Base-by-base conservation (phyloP, 2,797 vertebrate species). In the Bradypodion pumilum region DNA sequence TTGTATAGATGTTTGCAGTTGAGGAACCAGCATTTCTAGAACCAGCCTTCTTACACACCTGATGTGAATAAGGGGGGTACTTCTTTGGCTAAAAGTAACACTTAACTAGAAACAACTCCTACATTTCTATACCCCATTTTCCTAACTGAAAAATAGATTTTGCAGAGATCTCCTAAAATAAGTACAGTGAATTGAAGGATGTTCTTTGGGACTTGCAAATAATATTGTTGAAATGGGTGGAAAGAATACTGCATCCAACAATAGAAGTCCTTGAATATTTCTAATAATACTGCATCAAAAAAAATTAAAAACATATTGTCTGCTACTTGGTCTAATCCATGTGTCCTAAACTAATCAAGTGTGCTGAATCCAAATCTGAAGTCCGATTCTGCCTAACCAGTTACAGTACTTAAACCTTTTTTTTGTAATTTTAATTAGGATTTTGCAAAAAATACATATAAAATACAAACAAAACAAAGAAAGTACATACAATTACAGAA, bases 141-240 rank as follows among this genome's bases (percentile, higher is more conserved):
- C 60, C 8, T 76, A 46, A 46, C 15, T 65, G 2, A 66, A 49
- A 60, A n/a, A 44, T 75, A 19, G 7, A 21, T 23, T 59, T 21
- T n/a, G n/a, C n/a, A 23, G 44, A 62, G n/a, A 37, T 37, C 46
- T 49, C 25, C 23, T 63, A 62, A 78, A 59, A 40, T 29, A 59
- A 69, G 10, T 82, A 75, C 15, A 27, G 73, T 62, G 35, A 81
- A n/a, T 73, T 62, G 35, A 81, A n/a, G 29, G 32, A n/a, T 69
- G 8, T 15, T 59, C 5, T 65, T 15, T 65, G 8, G 42, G 32
- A 52, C 6, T 66, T 78, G 44, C 35, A 59, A 49, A 75, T 29
- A 25, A 29, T 82, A 73, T 81, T 44, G 77, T 65, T 73, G 76
- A n/a, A 77, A 65, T 44, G 80, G 35, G 5, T 74, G 44, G 19